Evolutionary conservation across 2,797 vertebrate species (phyloP), one percentile per base, ranked within the genome.

Genomic region (Enteromius mattozi): DNA sequence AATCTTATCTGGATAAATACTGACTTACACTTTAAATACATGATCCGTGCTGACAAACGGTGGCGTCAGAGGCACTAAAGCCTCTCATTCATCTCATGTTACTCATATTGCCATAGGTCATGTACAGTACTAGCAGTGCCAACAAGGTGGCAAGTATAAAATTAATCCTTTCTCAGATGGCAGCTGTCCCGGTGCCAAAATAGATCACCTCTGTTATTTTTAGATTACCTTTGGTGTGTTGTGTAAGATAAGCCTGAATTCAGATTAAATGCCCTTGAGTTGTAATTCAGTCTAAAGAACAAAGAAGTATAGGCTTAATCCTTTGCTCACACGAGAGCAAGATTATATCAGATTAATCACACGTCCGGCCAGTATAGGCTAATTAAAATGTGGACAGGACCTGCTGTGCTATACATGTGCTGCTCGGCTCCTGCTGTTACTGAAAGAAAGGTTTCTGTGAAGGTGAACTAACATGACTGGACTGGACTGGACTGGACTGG

Each of bases 201-300:
- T 78, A 86, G 45, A 82, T 78, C 40, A 85, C 74, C 30, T 76
- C 82, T 75, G 42, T 56, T 63, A 80, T 86, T 30, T 75, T 45
- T 65, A 74, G 77, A 83, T 85, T 83, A 88, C 47, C 68, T 80
- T 24, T 68, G 17, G 76, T 42, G 83, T 84, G 82, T 78, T 70
- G 51, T 84, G 82, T 84, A 66, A 84, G 1, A 80, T 83, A 61
- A 59, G 10, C 35, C 59, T 82, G 80, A 61, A 61, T 75, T 87
- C 16, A 76, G 82, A 86, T 80, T 85, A 78, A 65, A 80, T 88
- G 70, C 61, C 76, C 54, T 75, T 78, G 65, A 88, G 59, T 56
- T 86, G 69, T 85, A 85, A 88, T 82, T 82, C 65, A 76, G 78
- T 75, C 76, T 83, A 63, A 81, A 78, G 61, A 72, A 82, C 70